A percentile compares a stretch with the other conserved stretches of the same genome.
Evolutionary conservation across 2,113 vertebrate species (phyloP).

Genomic region (Sciurus niger): DNA sequence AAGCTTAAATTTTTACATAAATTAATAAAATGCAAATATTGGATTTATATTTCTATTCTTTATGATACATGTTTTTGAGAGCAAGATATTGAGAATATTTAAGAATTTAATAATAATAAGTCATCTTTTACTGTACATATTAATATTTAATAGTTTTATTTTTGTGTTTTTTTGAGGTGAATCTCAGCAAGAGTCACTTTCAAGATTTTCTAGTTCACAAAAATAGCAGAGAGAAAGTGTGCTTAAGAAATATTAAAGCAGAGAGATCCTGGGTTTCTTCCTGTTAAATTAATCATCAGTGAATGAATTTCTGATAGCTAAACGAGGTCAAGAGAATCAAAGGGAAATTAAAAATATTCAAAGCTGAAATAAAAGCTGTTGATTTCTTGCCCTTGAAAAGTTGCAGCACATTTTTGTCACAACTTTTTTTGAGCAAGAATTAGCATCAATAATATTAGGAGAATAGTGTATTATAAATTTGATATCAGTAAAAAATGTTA

Average conservation of each 20-base stretch:
- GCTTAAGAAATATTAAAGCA: constrained; percentile 53
- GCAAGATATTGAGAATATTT: constrained; percentile 55
- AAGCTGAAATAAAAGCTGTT: constrained; percentile 62
- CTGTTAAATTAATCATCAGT: constrained; percentile 69
- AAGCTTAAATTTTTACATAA: constrained; percentile 56
- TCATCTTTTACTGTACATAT: constrained; percentile 36
- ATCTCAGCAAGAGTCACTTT: constrained; percentile 55
- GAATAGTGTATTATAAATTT: constrained; percentile 15
- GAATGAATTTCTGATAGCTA: constrained; percentile 53
- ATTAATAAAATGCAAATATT: constrained; percentile 32
- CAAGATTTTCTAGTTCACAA: constrained; percentile 57
- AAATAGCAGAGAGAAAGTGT: constrained; percentile 21
- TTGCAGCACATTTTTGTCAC: neutral
- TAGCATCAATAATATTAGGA: neutral
- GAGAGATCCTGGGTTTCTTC: constrained; percentile 56
- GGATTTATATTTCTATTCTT: constrained; percentile 26
- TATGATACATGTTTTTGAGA: constrained; percentile 2
- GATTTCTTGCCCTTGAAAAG: constrained; percentile 29
- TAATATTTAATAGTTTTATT: constrained; percentile 60
- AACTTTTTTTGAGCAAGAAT: constrained; percentile 38
- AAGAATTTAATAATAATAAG: constrained; percentile 65
- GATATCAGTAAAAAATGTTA: neutral
- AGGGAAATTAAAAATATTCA: constrained; percentile 58
- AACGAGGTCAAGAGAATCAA: constrained; percentile 69
- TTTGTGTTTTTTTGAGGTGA: constrained; percentile 34